Evolutionary conservation across 2,888 invertebrate species (phyloP).

Genomic region (Nomada ruficornis): DNA sequence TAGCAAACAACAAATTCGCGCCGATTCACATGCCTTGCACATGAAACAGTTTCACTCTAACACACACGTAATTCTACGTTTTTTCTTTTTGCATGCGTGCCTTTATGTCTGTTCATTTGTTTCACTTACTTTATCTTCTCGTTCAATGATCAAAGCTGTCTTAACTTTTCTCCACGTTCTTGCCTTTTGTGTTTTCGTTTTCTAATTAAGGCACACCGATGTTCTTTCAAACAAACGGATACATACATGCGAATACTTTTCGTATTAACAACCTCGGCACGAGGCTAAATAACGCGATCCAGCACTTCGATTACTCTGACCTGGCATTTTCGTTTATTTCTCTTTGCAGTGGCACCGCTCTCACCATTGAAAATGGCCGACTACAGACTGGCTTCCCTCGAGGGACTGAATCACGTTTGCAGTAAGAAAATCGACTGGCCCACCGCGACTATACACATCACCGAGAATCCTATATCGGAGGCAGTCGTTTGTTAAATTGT

Average conservation of each 20-base stretch:
- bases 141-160: conserved; percentile 27
- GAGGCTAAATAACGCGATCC: conserved; percentile 46
- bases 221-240: conserved; percentile 14
- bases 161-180: background rate
- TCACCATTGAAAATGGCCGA: conserved; percentile 89
- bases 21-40: conserved; percentile 72
- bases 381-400: conserved; percentile 87
- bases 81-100: conserved; percentile 81
- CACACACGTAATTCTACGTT: conserved; percentile 70
- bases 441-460: conserved; percentile 90
- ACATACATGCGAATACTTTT: conserved; percentile 42
- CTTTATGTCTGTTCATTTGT: conserved; percentile 69
- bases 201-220: background rate
- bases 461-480: conserved; percentile 91
- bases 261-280: conserved; percentile 49
- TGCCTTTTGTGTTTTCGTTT: background rate
- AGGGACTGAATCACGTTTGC: conserved; percentile 85
- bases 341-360: conserved; percentile 88
- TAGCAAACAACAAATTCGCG: conserved; percentile 52
- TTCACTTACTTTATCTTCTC: background rate
- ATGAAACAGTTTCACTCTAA: conserved; percentile 72
- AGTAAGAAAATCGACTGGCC: conserved; percentile 85
- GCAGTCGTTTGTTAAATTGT: conserved; percentile 89
- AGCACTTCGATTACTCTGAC: conserved; percentile 53
- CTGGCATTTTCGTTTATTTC: conserved; percentile 65